phyloP scores from a whole-genome alignment of 2,113 vertebrate genomes.

The Trochalopteron elliotii region DNA sequence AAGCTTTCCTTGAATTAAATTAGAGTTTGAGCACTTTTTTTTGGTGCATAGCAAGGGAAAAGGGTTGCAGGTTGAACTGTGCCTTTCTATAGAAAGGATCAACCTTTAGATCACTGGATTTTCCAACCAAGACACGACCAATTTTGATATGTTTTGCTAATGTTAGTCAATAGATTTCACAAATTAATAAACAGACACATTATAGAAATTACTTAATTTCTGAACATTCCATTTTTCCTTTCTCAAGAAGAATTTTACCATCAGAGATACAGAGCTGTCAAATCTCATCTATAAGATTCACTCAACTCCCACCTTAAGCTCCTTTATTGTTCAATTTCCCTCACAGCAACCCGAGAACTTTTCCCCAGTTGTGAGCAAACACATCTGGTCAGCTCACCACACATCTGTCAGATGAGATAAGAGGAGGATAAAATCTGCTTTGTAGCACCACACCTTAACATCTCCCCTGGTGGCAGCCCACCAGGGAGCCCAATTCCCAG shows the following conservation, averaged over 20 bases:
- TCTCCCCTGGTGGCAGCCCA: accelerated
- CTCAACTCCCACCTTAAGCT: not conserved
- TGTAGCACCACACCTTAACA: not conserved
- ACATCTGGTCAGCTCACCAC: not conserved
- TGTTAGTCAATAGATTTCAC: not conserved
- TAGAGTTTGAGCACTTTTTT: not conserved
- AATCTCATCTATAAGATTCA: not conserved
- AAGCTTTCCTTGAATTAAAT: not conserved
- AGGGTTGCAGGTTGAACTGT: not conserved
- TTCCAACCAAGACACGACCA: not conserved
- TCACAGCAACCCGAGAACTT: not conserved
- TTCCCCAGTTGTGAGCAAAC: not conserved
- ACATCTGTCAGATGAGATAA: not conserved
- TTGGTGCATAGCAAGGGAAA: not conserved
- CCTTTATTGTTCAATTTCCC: not conserved
- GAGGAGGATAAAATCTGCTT: not conserved
- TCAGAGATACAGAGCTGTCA: not conserved
- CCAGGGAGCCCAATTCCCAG: accelerated
- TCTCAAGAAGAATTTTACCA: not conserved
- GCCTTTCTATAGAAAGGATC: not conserved
- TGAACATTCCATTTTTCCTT: not conserved
- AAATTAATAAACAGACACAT: not conserved
- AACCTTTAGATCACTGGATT: not conserved
- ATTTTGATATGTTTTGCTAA: not conserved
- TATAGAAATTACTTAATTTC: accelerated